Evolutionary conservation across 1,140 invertebrate genomes (phyloP), one percentile per base, ranked within the genome.

Genomic region (Dolichoris vasculosae): DNA sequence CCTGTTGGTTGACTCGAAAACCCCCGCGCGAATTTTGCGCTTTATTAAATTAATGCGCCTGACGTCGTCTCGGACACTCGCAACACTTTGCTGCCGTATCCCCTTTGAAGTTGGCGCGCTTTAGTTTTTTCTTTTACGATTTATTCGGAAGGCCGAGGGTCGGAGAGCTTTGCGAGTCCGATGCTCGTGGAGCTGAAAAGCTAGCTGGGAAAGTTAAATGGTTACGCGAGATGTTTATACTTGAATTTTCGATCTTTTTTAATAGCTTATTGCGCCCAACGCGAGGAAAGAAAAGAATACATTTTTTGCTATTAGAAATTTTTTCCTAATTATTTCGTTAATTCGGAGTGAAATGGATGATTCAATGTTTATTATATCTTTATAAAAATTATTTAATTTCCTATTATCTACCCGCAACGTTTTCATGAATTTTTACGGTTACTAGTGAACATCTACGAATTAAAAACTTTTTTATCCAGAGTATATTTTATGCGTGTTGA

Each of bases 21-120:
- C 83, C 75, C 67, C 73, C 32, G 40, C 38, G 77, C 78, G 63
- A 80, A 35, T 82, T 81, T 77, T 32, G 78, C 79, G 84, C 79
- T 86, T 86, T 83, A 86, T 86, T 86, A 86, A 82, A 86, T 86
- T 86, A 86, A 82, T 67, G 71, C 71, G 78, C 76, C 43, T 46
- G 83, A 71, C 82, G 35, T 76, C 3, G 48, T 32, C 76, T 79
- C 35, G 46, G 51, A 51, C 43, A n/a, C 67, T n/a, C n/a, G n/a
- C n/a, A n/a, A n/a, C n/a, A n/a, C n/a, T n/a, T n/a, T n/a, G 15
- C 55, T 23, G n/a, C 32, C 46, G 38, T 13, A 51, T 8, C 64
- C 77, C 55, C 77, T 79, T 40, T 79, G 69, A 43, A 20, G 40
- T 23, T 32, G 15, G 4, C 4, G 67, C 15, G 35, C 67, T 2